Evolutionary conservation across 2,113 vertebrate genomes (phyloP), one percentile per base, ranked within the genome.

Genomic region (Vimba vimba): DNA sequence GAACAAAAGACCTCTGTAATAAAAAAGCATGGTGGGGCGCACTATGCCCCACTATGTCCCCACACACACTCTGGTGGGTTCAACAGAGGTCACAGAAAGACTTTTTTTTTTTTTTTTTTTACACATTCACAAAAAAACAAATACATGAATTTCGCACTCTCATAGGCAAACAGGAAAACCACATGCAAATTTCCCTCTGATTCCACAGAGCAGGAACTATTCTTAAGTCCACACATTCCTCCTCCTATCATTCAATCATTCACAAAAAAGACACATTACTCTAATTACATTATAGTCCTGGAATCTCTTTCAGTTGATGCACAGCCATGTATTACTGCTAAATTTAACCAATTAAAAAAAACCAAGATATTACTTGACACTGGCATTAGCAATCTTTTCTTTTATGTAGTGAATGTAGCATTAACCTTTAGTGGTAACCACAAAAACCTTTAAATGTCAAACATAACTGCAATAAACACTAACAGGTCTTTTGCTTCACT

Each of bases 141-240:
- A 33, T 33, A 82, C 36, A 64, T 30, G 52, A 59, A 78, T 55
- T 36, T 80, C 7, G 23, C 59, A n/a, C 21, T 68, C 36, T 69
- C 39, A 47, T 25, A 47, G 59, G 78, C 39, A 47, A 64, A 80
- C 9, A 17, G 55, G 45, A 77, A 80, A 86, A 74, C 85, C 78
- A 81, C 66, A 79, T 74, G 68, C 68, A 81, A 82, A 86, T 30
- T 50, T 60, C 7, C 3, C 8, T 39, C 60, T 36, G 57, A 43
- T 85, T 77, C 76, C 71, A 52, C n/a, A 13, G 59, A 71, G 25
- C 47, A 69, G 21, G 55, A 33, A 4, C 30, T 19, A 33, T 30
- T 52, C 25, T 27, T 19, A 45, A 64, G 23, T 39, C 33, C 17
- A 76, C 7, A 76, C 17, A 33, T 21, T 7, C 19, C 23, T 74